Evolutionary conservation across 2,797 vertebrate species (phyloP), one percentile per base, ranked within the genome.

Genomic region (Neostethus bicornis): DNA sequence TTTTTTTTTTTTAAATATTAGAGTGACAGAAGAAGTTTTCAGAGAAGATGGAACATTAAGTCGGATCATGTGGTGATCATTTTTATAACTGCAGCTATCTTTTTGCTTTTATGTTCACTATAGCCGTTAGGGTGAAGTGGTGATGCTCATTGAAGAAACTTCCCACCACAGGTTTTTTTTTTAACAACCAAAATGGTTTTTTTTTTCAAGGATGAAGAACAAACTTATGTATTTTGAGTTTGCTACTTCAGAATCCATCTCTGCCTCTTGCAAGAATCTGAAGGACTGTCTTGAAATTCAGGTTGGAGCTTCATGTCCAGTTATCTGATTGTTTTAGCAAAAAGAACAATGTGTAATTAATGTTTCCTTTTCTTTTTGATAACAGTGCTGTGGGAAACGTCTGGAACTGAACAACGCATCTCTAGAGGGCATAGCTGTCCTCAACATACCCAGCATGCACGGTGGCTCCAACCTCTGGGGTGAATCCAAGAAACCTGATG

Each of bases 391-490:
- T 16, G 93, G 93, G 45, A 91, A 75, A 51, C 76, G 71, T 1
- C 68, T 98, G 76, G 93, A 95, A 73, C 90, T 98, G 75, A 92
- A 90, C 48, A 73, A 50, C 59, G 45, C 87, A 12, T 91, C 93
- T 5, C 85, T 97, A 66, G 94, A 94, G 67, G 95, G 94, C 41
- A 91, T 98, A 16, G 96, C 96, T 2, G 85, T 98, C 37, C 92
- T 98, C 58, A 98, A 98, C 87, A 98, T 98, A 89, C 96, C 96
- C 74, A 98, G 96, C 90, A 97, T 92, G 71, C 94, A 98, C 0
- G 96, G 96, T 0, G 96, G 96, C 62, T 97, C 96, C 75, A 98
- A 98, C 84, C 92, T 98, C 43, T 98, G 96, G 96, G 96, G 96
- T 0, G 95, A 97, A 47, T 91, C 93, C 67, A 95, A 92, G 85